A percentile compares a stretch with the other conserved stretches of the same genome.
These are phyloP conservation scores for Bambusicola thoracicus DNA, from an alignment of 2,113 vertebrate species.

Conservation along the genomic window DNA sequence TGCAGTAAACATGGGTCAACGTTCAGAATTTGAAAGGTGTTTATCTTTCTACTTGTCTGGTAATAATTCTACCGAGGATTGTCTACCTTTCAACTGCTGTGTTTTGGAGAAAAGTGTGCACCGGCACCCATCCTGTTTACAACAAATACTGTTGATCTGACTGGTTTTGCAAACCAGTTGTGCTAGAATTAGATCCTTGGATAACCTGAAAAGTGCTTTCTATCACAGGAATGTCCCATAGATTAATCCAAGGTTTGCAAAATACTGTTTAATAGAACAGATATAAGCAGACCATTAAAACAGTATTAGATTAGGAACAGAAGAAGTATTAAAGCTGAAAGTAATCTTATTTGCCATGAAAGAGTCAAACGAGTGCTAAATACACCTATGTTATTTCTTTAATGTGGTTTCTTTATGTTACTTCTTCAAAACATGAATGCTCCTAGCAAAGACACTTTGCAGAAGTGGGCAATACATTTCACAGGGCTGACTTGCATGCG, in stretches of 20 bases:
- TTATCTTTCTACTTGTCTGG: background rate
- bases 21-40: background rate
- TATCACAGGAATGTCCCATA: background rate
- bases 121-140: background rate
- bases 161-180: background rate
- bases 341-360: background rate
- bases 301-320: background rate
- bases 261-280: background rate
- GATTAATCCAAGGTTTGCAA: background rate
- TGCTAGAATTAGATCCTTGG: background rate
- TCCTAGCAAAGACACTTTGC: background rate
- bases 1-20: background rate
- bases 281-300: background rate
- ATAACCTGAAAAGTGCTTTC: background rate
- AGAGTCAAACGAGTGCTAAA: conserved; percentile 22
- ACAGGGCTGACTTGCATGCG: background rate
- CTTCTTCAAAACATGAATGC: background rate
- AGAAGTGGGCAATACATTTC: background rate
- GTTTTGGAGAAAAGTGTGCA: background rate
- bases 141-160: background rate
- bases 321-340: background rate
- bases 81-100: background rate
- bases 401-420: conserved; percentile 15
- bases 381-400: background rate
- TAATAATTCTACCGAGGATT: background rate